phyloP scores from a whole-genome alignment of 2,113 vertebrate genomes.

The Catagonus wagneri region DNA sequence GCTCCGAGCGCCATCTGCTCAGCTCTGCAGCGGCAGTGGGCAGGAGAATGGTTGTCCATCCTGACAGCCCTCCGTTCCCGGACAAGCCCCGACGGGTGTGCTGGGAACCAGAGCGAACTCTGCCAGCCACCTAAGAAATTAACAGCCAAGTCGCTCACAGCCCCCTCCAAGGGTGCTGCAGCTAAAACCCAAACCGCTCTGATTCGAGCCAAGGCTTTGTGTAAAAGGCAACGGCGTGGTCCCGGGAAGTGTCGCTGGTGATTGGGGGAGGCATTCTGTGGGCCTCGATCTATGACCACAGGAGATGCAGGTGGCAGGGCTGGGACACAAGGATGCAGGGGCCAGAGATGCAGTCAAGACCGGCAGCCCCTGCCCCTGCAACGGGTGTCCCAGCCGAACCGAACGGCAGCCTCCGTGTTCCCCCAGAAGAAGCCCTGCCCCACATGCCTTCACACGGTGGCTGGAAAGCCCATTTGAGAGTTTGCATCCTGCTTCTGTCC shows the following conservation, averaged over 20 bases:
- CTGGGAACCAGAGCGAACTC: background rate
- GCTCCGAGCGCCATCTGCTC: constrained; percentile 82
- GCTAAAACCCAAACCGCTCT: background rate
- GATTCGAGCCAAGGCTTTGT: background rate
- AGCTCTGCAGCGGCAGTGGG: background rate
- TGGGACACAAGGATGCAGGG: accelerated
- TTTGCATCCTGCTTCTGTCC: background rate
- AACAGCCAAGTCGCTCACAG: background rate
- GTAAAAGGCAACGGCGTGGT: background rate
- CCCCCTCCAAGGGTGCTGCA: background rate
- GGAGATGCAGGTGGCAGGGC: background rate
- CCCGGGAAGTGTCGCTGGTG: accelerated
- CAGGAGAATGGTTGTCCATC: background rate
- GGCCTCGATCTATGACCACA: accelerated
- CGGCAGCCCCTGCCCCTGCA: background rate
- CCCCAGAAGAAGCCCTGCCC: background rate
- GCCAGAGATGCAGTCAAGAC: background rate
- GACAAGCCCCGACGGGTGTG: background rate
- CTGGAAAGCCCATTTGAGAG: background rate
- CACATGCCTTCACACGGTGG: background rate
- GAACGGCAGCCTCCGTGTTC: background rate
- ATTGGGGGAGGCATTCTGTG: background rate
- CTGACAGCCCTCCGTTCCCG: background rate
- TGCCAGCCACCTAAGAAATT: background rate
- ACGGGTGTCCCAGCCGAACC: background rate